Base-by-base conservation (phyloP, 2,888 invertebrate genomes). In the Troides aeacus region DNA sequence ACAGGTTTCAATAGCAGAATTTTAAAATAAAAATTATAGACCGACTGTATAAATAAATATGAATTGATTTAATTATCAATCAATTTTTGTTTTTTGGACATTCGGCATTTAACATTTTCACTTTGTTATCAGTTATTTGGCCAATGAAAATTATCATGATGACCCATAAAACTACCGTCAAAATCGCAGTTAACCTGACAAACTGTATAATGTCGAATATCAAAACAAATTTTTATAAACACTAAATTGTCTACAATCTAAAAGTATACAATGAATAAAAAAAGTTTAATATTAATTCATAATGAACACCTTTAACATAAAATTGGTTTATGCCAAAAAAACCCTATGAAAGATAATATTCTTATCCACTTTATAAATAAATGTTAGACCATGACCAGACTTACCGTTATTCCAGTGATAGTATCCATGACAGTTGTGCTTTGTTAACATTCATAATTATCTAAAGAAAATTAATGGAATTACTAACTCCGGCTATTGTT, bases 401-500 rank as follows among this genome's bases (percentile, higher is more conserved):
- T 4, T 17, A 17, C 6, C 53, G 10, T 8, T 53, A 18, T n/a
- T n/a, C 8, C 18, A 64, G 36, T 42, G 8, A 21, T 6, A 18
- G 39, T 57, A 58, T 17, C 42, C 23, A 58, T 58, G 42, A 39
- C 42, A 15, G 42, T 42, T 23, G 39, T 23, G 15, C 30, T 30
- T 8, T 21, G 39, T 42, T 17, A 18, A 15, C 12, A 30, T 56
- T 53, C 23, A 58, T n/a, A 65, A 57, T 69, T 58, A 59, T 30
- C 64, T 65, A 69, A 64, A 61, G 39, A 57, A 46, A 17, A 39
- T 23, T 58, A 10, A 17, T 10, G 17, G 39, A 62, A 30, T 62
- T 71, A 77, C 80, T 85, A 85, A 79, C 82, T 83, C 24, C 65
- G 65, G 72, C 74, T 70, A 8, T 82, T 80, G 12, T 79, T 63